Conservation (phyloP, 2,797 vertebrate genomes). For the Poecile montanus region DNA sequence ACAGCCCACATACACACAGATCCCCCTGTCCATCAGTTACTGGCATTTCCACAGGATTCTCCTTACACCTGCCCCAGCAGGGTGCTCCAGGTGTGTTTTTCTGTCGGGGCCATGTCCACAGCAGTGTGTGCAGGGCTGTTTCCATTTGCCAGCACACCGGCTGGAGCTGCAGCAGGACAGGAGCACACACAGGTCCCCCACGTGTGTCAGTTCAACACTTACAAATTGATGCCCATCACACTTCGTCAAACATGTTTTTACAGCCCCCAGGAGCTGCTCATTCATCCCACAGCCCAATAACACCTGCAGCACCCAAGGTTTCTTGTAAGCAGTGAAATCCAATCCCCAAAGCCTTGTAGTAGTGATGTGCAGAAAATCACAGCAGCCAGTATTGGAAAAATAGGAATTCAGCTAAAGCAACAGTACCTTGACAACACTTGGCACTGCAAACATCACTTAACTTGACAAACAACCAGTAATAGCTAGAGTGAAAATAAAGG, state of each 20-base stretch:
- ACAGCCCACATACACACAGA: not conserved
- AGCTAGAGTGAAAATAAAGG: slow-evolving; percentile 73
- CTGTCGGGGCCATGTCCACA: not conserved
- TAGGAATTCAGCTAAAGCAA: slow-evolving; percentile 62
- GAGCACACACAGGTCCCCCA: not conserved
- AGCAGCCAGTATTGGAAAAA: not conserved
- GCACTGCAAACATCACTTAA: slow-evolving; percentile 77
- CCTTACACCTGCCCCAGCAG: not conserved
- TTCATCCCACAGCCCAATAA: not conserved
- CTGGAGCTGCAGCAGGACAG: not conserved
- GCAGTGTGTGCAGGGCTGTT: not conserved
- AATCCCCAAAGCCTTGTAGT: not conserved
- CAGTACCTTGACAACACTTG: slow-evolving; percentile 72
- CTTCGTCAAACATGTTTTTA: not conserved
- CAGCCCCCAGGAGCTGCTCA: not conserved
- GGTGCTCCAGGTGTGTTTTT: not conserved
- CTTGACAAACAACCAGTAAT: slow-evolving; percentile 76
- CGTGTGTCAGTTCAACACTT: not conserved
- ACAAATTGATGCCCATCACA: not conserved
- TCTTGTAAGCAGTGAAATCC: not conserved
- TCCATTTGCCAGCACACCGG: not conserved
- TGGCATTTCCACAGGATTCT: not conserved
- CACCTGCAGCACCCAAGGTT: not conserved
- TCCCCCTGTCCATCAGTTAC: not conserved
- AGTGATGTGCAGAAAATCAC: slow-evolving; percentile 44